phyloP scores from a whole-genome alignment of 2,797 vertebrate species.

The Ambastaia sidthimunki region DNA sequence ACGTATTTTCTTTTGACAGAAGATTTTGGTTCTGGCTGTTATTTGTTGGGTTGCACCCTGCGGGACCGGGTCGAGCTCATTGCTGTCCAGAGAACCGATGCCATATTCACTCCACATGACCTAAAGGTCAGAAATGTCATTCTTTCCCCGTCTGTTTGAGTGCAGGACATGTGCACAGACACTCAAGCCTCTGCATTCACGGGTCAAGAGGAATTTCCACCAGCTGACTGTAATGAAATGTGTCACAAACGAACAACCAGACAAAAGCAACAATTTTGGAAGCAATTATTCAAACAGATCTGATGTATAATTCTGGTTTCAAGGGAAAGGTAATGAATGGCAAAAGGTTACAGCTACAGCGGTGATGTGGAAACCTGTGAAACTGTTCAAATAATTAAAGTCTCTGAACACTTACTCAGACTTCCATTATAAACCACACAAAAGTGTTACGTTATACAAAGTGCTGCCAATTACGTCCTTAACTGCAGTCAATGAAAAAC shows the following conservation, averaged over 20 bases:
- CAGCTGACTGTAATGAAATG: constrained; percentile 42
- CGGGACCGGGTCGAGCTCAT: neutral
- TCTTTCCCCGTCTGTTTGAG: neutral
- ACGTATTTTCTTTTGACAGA: neutral
- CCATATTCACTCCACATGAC: neutral
- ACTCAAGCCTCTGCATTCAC: neutral
- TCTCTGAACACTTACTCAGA: constrained; percentile 24
- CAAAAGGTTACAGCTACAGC: constrained; percentile 12
- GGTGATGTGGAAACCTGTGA: constrained; percentile 25
- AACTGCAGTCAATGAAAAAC: neutral
- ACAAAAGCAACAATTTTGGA: constrained; percentile 23
- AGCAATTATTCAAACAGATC: constrained; percentile 11
- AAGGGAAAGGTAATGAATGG: constrained; percentile 11
- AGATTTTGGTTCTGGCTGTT: neutral
- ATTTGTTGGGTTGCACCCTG: neutral
- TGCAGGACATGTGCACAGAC: constrained; percentile 8
- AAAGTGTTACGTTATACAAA: constrained; percentile 28
- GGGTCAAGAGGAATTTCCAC: constrained; percentile 38
- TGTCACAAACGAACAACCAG: neutral
- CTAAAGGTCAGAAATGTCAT: neutral
- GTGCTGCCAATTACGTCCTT: constrained; percentile 15
- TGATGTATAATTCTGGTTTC: constrained; percentile 40
- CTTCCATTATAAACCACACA: constrained; percentile 20
- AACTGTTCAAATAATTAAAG: constrained; percentile 39
- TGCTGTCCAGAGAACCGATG: too few species aligned